These are phyloP conservation scores for Emberiza fucata DNA, from an alignment of 2,113 vertebrate species.

Conservation along the genomic window DNA sequence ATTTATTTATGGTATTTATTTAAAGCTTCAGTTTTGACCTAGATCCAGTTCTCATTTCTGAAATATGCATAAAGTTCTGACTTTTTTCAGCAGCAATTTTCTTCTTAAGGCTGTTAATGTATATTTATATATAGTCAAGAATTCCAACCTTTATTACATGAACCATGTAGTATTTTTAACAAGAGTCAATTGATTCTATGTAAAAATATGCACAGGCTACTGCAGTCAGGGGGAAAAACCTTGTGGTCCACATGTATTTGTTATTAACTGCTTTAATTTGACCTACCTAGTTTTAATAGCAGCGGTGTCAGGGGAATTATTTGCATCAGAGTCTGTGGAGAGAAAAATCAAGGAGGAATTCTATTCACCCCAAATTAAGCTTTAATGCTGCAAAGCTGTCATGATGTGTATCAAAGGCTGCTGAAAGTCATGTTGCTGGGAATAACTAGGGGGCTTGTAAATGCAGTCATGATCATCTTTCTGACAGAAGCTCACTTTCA, in stretches of 20 bases:
- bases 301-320: not conserved
- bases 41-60: slow-evolving; percentile 2
- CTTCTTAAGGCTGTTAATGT: not conserved
- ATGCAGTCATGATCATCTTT: not conserved
- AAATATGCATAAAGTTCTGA: not conserved
- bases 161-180: not conserved
- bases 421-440: not conserved
- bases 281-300: not conserved
- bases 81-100: not conserved
- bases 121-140: not conserved
- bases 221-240: not conserved
- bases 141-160: not conserved
- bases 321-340: not conserved
- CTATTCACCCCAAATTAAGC: slow-evolving; percentile 19
- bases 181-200: not conserved
- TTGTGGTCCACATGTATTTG: not conserved
- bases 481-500: slow-evolving; percentile 25
- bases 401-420: slow-evolving; percentile 13
- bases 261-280: slow-evolving; percentile 2
- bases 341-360: slow-evolving; percentile 18
- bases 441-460: slow-evolving; percentile 28
- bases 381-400: slow-evolving; percentile 19
- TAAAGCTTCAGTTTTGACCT: slow-evolving; percentile 31
- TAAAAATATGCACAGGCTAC: not conserved
- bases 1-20: slow-evolving; percentile 26